Base-by-base conservation (phyloP, 2,113 vertebrate species). In the Diglossa brunneiventris region DNA sequence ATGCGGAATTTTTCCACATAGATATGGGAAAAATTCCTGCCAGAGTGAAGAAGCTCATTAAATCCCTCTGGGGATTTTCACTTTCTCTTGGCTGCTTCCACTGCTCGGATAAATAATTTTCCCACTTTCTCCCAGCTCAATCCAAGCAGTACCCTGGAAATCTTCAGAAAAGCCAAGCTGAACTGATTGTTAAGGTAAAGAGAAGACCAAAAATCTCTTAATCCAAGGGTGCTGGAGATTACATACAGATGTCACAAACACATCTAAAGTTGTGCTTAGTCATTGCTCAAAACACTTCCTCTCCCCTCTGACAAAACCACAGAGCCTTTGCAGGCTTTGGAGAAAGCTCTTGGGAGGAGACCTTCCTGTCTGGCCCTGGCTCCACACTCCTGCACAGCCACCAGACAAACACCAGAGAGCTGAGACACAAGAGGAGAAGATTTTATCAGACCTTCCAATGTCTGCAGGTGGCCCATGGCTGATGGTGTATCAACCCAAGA, bases 11-110 rank as follows among this genome's bases (percentile, higher is more conserved):
- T 95, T 94, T 89, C 90, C 80, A 89, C 27, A 63, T 4, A 26
- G 56, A 74, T 47, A 67, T 52, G 61, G 73, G 76, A 92, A 96
- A 93, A 94, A 92, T 63, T 96, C 42, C 24, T 87, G 73, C 75
- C 66, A 63, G 66, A 89, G 73, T 13, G 91, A 52, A 93, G 61
- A 17, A 79, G 27, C 22, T 96, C 59, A 82, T 44, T 28, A 89
- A 95, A 84, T 61, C 59, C 62, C 92, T 66, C 63, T 2, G 4
- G 89, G 70, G 76, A 75, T 52, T 90, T 92, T 46, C 50, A 73
- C 83, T 94, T 82, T 92, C 92, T 39, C 53, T 72, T 53, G 92
- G 56, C 58, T 93, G 76, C 75, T 78, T 93, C 83, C 0, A 0
- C n/a, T 74, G 49, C 68, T 59, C 1, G 0, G 46, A 89, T 64